These are phyloP conservation scores for Paratrypauchen microcephalus DNA, from an alignment of 2,797 vertebrate species.

Conservation along the genomic window DNA sequence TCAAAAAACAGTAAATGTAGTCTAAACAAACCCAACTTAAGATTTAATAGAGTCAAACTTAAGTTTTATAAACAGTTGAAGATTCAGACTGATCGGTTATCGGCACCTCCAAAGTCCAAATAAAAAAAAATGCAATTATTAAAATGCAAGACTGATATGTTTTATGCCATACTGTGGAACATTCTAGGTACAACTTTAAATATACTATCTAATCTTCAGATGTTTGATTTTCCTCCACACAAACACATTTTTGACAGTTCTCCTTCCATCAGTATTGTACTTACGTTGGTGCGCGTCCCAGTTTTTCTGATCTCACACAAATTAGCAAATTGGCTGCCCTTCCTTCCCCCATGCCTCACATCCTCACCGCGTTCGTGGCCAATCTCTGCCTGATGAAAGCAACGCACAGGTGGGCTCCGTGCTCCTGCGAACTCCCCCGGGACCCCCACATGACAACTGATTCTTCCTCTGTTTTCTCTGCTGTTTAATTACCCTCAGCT, in stretches of 20 bases:
- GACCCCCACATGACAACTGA: constrained; percentile 68
- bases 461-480: constrained; percentile 66
- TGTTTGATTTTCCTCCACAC: background rate
- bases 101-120: too few relatives aligned
- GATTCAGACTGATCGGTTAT: too few relatives aligned
- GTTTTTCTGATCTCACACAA: constrained; percentile 1
- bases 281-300: background rate
- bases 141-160: too few relatives aligned
- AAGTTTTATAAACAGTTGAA: too few relatives aligned
- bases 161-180: too few relatives aligned
- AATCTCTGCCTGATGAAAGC: constrained; percentile 47
- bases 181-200: too few relatives aligned
- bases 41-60: too few relatives aligned
- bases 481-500: constrained; percentile 80
- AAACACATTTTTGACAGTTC: background rate
- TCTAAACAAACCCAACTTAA: too few relatives aligned
- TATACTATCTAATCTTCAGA: too few relatives aligned
- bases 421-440: constrained; percentile 46
- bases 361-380: constrained; percentile 17
- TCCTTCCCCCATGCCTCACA: constrained; percentile 18
- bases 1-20: too few relatives aligned
- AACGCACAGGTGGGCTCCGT: constrained; percentile 51
- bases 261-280: background rate
- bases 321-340: constrained; percentile 14
- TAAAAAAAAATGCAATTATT: too few relatives aligned